Evolutionary conservation across 2,113 vertebrate species (phyloP).

Genomic region (Peromyscus maniculatus): DNA sequence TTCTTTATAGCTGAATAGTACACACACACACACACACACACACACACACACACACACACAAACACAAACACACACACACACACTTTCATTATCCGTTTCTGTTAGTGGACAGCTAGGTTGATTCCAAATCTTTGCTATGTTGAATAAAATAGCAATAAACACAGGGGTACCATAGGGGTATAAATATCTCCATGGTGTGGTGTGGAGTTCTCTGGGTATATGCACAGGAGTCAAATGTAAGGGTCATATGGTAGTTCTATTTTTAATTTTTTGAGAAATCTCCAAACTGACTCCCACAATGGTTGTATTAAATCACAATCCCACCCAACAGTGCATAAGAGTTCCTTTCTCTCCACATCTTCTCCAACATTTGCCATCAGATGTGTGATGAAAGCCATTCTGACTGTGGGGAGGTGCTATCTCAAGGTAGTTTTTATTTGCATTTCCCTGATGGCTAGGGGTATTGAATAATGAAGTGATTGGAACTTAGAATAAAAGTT

Average conservation of each 20-base stretch:
- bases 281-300: not conserved
- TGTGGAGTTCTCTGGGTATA: not conserved
- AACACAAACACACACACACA: not conserved
- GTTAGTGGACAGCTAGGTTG: not conserved
- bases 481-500: conserved; percentile 34
- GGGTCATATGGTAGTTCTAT: not conserved
- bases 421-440: not conserved
- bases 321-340: not conserved
- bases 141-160: not conserved
- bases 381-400: not conserved
- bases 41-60: not conserved
- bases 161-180: too few species aligned
- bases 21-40: not conserved
- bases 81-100: not conserved
- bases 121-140: not conserved
- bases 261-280: not conserved
- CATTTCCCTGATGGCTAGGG: not conserved
- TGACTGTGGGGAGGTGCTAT: not conserved
- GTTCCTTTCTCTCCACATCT: not conserved
- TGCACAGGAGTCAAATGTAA: not conserved
- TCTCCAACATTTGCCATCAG: not conserved
- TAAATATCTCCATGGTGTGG: not conserved
- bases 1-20: not conserved
- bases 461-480: not conserved
- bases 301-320: not conserved